These are phyloP conservation scores for Microtus ochrogaster DNA, from an alignment of 2,113 vertebrate genomes.

Conservation along the genomic window DNA sequence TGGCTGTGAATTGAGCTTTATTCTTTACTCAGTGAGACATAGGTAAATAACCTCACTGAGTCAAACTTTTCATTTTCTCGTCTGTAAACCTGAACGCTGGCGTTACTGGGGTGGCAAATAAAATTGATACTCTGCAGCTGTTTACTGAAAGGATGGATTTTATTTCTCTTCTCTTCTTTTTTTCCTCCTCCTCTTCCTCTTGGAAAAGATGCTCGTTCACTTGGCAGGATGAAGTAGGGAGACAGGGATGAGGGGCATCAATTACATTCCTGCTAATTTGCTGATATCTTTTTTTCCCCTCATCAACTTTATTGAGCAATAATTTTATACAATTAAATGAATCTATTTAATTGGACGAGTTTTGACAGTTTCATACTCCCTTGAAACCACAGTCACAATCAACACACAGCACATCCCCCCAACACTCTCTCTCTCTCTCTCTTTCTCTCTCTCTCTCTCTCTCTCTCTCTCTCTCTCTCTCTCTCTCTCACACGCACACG, in stretches of 20 bases:
- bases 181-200: not conserved
- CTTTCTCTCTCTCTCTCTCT: not conserved
- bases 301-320: constrained; percentile 69
- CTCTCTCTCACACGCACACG: not conserved
- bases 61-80: not conserved
- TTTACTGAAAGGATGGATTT: not conserved
- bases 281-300: constrained; percentile 49
- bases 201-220: not conserved
- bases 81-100: not conserved
- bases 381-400: constrained; percentile 17
- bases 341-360: constrained; percentile 70
- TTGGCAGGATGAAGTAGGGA: not conserved
- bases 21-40: not conserved
- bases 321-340: constrained; percentile 67
- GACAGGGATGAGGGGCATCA: not conserved
- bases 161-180: not conserved
- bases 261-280: constrained; percentile 65
- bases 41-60: not conserved
- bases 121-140: not conserved
- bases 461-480: not conserved
- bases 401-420: not conserved
- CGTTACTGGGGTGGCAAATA: not conserved
- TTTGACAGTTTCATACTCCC: constrained; percentile 53
- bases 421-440: not conserved
- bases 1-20: not conserved